Percentiles rank a stretch among this genome's conserved stretches.
Conservation (phyloP, 1,140 invertebrate species). For the Harlomillsia oculata region DNA sequence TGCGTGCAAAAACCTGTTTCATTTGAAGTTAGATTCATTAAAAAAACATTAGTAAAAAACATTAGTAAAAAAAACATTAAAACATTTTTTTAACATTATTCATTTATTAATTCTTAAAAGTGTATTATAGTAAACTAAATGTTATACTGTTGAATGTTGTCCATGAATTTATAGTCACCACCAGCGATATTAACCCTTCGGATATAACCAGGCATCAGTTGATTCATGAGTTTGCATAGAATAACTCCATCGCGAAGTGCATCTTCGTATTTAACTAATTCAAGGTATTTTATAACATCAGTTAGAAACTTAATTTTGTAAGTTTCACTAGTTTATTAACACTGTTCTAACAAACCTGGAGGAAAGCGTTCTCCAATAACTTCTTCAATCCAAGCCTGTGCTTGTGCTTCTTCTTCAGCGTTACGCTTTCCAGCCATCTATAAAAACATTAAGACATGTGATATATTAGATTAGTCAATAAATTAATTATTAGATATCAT, state of each 20-base stretch:
- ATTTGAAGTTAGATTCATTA: constrained; percentile 19
- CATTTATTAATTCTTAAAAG: not conserved
- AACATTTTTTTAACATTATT: not conserved
- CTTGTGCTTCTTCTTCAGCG: constrained; percentile 74
- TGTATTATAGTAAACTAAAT: not conserved
- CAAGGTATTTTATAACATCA: not conserved
- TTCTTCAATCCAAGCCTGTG: constrained; percentile 81
- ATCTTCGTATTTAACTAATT: constrained; percentile 65
- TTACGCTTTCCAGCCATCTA: constrained; percentile 83
- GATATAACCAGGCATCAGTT: constrained; percentile 68
- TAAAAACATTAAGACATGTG: too few species aligned
- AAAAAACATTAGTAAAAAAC: not conserved
- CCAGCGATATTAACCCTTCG: constrained; percentile 76
- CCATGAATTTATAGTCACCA: constrained; percentile 88
- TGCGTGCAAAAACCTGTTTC: constrained; percentile 76
- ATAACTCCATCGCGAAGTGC: constrained; percentile 72
- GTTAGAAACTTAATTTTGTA: not conserved
- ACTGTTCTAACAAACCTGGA: constrained; percentile 32
- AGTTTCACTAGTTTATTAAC: not conserved
- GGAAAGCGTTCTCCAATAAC: constrained; percentile 78
- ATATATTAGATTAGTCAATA: too few species aligned
- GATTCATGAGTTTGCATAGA: constrained; percentile 76
- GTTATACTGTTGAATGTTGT: constrained; percentile 77
- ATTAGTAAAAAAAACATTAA: not conserved
- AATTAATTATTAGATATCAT: too few species aligned